These are phyloP conservation scores for Sciaenops ocellatus DNA, from an alignment of 2,797 vertebrate genomes.

Conservation along the genomic window DNA sequence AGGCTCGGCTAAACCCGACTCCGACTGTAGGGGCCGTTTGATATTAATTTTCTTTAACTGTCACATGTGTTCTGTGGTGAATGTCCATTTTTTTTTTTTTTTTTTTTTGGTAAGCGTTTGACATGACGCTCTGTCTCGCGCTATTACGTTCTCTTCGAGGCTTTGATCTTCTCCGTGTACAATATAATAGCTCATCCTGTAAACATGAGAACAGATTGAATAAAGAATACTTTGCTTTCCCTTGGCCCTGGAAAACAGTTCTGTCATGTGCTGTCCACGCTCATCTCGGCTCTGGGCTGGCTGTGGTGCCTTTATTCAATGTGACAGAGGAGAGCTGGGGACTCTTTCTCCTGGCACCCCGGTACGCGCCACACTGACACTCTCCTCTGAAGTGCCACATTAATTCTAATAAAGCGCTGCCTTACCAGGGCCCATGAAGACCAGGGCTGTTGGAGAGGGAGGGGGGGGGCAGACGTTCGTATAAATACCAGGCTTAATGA, in stretches of 20 bases:
- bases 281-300: conserved; percentile 80
- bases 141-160: conserved; percentile 34
- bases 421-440: conserved; percentile 81
- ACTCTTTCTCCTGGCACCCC: conserved; percentile 87
- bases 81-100: conserved; percentile 54
- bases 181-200: conserved; percentile 80
- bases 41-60: conserved; percentile 55
- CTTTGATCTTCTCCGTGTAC: conserved; percentile 66
- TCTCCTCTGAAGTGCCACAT: conserved; percentile 88
- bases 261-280: conserved; percentile 86
- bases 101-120: conserved; percentile 46
- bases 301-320: conserved; percentile 82
- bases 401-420: conserved; percentile 90
- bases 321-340: conserved; percentile 88
- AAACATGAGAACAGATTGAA: conserved; percentile 85
- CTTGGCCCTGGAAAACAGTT: conserved; percentile 81
- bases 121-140: conserved; percentile 47
- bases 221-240: conserved; percentile 86
- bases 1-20: conserved; percentile 31
- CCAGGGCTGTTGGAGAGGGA: conserved; percentile 64
- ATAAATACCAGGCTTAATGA: conserved; percentile 89
- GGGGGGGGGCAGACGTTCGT: conserved; percentile 69
- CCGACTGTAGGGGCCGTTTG: conserved; percentile 25
- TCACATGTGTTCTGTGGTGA: conserved; percentile 33
- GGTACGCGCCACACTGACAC: conserved; percentile 81